These are phyloP conservation scores for Nasonia longicornis DNA, from an alignment of 1,140 invertebrate species.

Conservation along the genomic window DNA sequence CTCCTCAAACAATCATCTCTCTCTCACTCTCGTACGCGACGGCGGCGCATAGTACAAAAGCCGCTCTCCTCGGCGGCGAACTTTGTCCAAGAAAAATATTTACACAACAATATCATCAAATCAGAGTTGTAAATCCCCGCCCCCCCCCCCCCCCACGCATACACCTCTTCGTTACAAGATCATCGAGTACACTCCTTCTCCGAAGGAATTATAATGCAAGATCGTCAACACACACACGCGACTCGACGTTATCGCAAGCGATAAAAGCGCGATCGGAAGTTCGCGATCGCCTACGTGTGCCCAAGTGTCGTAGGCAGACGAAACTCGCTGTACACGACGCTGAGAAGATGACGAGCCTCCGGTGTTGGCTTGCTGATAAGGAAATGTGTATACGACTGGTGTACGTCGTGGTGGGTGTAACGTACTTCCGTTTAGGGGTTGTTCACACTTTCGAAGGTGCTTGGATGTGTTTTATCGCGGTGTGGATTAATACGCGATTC, in stretches of 20 bases:
- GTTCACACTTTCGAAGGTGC: no score
- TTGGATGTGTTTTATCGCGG: no score
- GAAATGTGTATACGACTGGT: background rate
- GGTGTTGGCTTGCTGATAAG: conserved; percentile 25
- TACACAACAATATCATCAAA: conserved; percentile 22
- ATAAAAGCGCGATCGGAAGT: conserved; percentile 29
- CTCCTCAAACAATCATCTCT: background rate
- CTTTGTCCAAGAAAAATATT: conserved; percentile 26
- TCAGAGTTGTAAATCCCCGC: conserved; percentile 1
- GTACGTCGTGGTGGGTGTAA: no score
- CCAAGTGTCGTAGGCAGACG: background rate
- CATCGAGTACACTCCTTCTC: background rate
- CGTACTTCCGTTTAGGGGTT: no score
- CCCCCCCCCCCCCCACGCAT: no score
- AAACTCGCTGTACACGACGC: background rate
- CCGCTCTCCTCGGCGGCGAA: background rate
- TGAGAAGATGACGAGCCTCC: conserved; percentile 37
- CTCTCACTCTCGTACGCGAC: background rate
- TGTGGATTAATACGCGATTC: no score
- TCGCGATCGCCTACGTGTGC: conserved; percentile 43
- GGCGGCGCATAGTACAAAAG: conserved; percentile 6
- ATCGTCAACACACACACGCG: background rate
- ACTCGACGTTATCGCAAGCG: background rate
- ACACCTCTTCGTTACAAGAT: background rate
- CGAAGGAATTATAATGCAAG: background rate